Conservation (phyloP, 2,113 vertebrate species). For the Cryptotis parvus region DNA sequence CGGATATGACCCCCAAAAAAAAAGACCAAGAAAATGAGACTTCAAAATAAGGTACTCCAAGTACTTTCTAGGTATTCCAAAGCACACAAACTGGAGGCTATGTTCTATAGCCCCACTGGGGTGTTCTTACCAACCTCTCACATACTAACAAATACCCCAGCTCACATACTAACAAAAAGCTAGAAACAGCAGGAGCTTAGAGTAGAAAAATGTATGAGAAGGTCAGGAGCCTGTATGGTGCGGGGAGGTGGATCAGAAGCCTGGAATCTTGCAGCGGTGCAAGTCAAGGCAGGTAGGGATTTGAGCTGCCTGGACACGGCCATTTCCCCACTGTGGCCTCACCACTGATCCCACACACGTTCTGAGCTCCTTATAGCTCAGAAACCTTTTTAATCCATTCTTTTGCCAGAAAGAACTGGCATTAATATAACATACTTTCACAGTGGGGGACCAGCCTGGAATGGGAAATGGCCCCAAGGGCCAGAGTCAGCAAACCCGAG, state of each 20-base stretch:
- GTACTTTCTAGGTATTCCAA: not conserved
- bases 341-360: not conserved
- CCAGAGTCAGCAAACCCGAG: not conserved
- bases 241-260: not conserved
- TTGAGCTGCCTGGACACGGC: not conserved
- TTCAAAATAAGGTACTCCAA: not conserved
- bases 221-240: not conserved
- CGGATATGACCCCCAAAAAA: no score
- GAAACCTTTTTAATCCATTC: constrained; percentile 8
- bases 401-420: not conserved
- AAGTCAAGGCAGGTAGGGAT: not conserved
- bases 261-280: constrained; percentile 4
- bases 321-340: not conserved
- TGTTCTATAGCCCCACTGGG: not conserved
- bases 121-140: not conserved
- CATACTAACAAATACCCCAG: no score
- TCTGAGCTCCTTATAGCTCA: not conserved
- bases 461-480: not conserved
- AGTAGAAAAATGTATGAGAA: not conserved
- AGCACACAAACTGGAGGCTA: not conserved
- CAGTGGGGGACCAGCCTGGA: not conserved
- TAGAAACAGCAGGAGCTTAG: not conserved
- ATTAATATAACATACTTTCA: not conserved
- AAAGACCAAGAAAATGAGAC: no score
- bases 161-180: not conserved